A percentile compares a stretch with the other conserved stretches of the same genome.
Conservation (phyloP, 1,140 invertebrate genomes). For the Zaprionus africanus region DNA sequence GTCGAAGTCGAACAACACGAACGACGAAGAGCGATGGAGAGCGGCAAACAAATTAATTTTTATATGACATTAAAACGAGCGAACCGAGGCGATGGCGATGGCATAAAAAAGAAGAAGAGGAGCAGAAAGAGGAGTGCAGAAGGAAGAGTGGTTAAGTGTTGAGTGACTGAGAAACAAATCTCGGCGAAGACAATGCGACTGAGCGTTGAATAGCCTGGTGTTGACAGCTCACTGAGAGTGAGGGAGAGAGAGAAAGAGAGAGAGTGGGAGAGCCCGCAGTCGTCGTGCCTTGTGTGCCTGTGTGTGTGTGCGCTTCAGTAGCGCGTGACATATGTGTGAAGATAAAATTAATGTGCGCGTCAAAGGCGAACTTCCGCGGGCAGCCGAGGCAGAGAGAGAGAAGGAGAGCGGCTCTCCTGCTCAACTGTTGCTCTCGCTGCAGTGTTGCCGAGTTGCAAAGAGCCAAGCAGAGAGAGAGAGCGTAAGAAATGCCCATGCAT, state of each 20-base stretch:
- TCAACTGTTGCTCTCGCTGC: constrained; percentile 72
- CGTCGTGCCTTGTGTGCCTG: not conserved
- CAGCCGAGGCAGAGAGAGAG: constrained; percentile 12
- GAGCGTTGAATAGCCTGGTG: constrained; percentile 58
- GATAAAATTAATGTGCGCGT: constrained; percentile 75
- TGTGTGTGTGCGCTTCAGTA: constrained; percentile 46
- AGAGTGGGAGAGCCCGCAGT: constrained; percentile 26
- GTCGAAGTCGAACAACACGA: not conserved
- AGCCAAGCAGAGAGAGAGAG: constrained; percentile 5
- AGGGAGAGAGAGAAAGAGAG: constrained; percentile 35
- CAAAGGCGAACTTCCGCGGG: constrained; percentile 52
- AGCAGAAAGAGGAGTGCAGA: not conserved
- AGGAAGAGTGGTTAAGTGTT: constrained; percentile 70
- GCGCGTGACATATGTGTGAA: constrained; percentile 76
- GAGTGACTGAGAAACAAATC: constrained; percentile 78
- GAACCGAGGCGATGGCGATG: constrained; percentile 63
- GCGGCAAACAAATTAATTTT: constrained; percentile 83
- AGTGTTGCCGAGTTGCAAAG: constrained; percentile 74
- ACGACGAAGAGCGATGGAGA: constrained; percentile 39
- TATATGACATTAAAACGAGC: constrained; percentile 82
- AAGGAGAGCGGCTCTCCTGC: constrained; percentile 52
- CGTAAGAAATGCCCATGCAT: constrained; percentile 31
- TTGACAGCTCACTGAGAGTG: constrained; percentile 49
- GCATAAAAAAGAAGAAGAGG: constrained; percentile 16
- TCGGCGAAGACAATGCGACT: constrained; percentile 72